Conservation (phyloP, 2,888 invertebrate species). For the Limnephilus lunatus region DNA sequence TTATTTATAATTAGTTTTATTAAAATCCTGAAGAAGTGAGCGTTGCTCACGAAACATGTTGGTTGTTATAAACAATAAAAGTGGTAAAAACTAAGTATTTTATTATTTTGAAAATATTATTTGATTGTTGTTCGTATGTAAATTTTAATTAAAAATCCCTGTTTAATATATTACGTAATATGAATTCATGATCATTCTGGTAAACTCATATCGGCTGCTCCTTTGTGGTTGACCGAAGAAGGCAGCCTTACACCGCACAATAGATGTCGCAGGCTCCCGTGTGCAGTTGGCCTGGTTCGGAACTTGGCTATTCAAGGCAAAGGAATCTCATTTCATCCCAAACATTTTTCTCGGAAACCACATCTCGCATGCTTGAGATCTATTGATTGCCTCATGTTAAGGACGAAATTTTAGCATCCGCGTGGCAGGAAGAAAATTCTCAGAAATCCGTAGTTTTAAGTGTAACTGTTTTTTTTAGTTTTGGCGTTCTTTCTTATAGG, state of each 20-base stretch:
- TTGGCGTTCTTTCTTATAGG: no score
- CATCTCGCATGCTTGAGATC: slow-evolving; percentile 2
- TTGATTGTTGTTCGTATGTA: no score
- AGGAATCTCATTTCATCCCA: not conserved
- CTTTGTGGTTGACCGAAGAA: not conserved
- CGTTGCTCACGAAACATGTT: no score
- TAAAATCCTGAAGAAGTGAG: no score
- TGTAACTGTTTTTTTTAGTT: no score
- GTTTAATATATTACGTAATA: not conserved
- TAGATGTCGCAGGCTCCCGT: not conserved
- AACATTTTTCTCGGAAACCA: not conserved
- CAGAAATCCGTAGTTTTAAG: not conserved
- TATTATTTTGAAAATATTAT: no score
- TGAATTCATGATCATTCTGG: not conserved
- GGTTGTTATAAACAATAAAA: no score
- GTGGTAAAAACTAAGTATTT: no score
- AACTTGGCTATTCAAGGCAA: not conserved
- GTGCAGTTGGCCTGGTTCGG: not conserved
- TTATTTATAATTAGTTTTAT: no score
- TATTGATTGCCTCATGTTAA: not conserved
- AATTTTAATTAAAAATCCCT: not conserved
- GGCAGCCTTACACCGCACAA: not conserved
- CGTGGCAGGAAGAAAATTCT: not conserved
- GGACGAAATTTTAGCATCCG: not conserved
- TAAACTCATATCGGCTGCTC: not conserved